phyloP scores from a whole-genome alignment of 1,140 invertebrate genomes.

The Bicyclus anynana region DNA sequence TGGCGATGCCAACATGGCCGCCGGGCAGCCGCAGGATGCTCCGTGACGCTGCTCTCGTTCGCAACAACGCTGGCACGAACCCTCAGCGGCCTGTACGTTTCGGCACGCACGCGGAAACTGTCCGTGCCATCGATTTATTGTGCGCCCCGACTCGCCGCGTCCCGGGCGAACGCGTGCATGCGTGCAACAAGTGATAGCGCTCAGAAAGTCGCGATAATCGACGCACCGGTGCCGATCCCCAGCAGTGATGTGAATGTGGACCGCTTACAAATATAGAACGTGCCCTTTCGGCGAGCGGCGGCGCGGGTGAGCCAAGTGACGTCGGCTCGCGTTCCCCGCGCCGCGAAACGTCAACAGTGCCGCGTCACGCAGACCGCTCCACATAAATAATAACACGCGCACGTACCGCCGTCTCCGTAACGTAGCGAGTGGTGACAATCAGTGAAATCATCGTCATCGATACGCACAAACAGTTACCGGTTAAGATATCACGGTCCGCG shows the following conservation, averaged over 20 bases:
- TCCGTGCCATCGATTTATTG: conserved; percentile 50
- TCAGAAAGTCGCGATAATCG: conserved; percentile 44
- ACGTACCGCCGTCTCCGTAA: too few relatives aligned
- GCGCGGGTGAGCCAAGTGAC: conserved; percentile 68
- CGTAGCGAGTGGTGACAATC: too few relatives aligned
- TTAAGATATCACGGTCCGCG: conserved; percentile 1
- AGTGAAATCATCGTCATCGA: conserved; percentile 10
- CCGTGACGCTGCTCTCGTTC: conserved; percentile 57
- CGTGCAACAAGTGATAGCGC: conserved; percentile 71
- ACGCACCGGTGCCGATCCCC: conserved; percentile 42
- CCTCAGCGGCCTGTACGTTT: conserved; percentile 48
- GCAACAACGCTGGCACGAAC: conserved; percentile 58
- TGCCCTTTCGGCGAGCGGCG: conserved; percentile 62
- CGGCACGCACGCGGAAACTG: conserved; percentile 44
- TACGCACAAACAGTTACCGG: background rate
- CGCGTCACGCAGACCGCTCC: conserved; percentile 55
- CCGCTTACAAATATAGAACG: conserved; percentile 68
- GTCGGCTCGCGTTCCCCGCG: conserved; percentile 68
- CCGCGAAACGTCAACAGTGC: conserved; percentile 70
- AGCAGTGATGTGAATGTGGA: conserved; percentile 61
- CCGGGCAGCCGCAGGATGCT: conserved; percentile 71
- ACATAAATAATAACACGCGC: conserved; percentile 53
- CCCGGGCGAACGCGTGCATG: conserved; percentile 53
- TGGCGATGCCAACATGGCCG: conserved; percentile 72
- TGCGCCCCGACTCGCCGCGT: conserved; percentile 34